Conservation (phyloP, 1,140 invertebrate species). For the Zaprionus africanus region DNA sequence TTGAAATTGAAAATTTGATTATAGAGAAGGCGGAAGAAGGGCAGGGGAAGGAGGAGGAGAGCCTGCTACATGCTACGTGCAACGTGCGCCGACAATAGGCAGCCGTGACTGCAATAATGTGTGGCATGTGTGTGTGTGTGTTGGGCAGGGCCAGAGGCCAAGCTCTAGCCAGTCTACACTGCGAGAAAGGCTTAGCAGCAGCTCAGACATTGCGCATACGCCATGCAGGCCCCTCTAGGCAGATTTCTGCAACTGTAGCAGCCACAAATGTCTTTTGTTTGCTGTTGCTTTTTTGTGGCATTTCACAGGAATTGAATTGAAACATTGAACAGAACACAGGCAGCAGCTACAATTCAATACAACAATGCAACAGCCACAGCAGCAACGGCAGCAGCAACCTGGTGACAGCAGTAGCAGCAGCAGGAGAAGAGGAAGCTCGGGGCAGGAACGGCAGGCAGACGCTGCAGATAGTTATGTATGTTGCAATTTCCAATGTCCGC, state of each 20-base stretch:
- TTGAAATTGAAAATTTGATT: conserved; percentile 60
- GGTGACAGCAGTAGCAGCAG: conserved; percentile 24
- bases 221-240: background rate
- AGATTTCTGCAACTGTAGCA: conserved; percentile 25
- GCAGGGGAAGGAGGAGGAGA: background rate
- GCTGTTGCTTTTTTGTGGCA: conserved; percentile 27
- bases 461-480: conserved; percentile 47
- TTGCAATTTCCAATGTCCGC: conserved; percentile 65
- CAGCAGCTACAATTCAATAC: conserved; percentile 66
- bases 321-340: conserved; percentile 69
- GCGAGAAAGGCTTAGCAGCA: conserved; percentile 30
- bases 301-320: conserved; percentile 66
- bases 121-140: conserved; percentile 7
- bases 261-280: background rate
- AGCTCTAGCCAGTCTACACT: conserved; percentile 30
- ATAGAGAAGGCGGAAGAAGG: conserved; percentile 1
- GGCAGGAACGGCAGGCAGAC: background rate
- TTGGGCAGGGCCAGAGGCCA: background rate
- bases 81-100: conserved; percentile 49
- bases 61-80: conserved; percentile 25
- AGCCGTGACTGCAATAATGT: conserved; percentile 47
- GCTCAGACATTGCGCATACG: conserved; percentile 40
- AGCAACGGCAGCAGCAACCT: conserved; percentile 31
- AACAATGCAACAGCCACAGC: conserved; percentile 56
- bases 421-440: too few relatives aligned